These are phyloP conservation scores for Pangasius mekongensis DNA, from an alignment of 2,797 vertebrate species.

Conservation along the genomic window DNA sequence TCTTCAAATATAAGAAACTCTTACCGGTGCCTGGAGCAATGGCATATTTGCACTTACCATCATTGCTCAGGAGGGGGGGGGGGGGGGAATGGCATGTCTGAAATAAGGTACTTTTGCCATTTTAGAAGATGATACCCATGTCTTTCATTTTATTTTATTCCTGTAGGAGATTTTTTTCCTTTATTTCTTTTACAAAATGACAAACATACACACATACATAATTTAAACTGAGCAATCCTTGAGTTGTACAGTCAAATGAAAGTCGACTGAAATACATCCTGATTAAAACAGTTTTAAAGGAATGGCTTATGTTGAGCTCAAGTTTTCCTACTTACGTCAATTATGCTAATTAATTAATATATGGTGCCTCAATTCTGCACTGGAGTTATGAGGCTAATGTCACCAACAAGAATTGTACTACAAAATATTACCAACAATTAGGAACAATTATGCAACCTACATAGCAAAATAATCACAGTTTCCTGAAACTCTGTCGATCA, in stretches of 20 bases:
- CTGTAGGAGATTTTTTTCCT: background rate
- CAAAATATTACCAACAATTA: background rate
- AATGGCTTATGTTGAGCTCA: background rate
- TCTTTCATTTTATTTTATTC: background rate
- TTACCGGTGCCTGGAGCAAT: background rate
- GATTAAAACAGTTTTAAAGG: background rate
- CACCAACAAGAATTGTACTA: background rate
- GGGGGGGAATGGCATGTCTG: background rate
- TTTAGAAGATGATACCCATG: background rate
- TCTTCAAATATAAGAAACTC: background rate
- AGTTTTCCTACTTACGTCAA: background rate
- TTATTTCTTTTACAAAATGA: slow-evolving; percentile 20
- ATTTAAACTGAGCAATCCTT: background rate
- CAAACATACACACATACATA: background rate
- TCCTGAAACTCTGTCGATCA: background rate
- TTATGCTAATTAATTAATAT: background rate
- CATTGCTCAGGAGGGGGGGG: background rate
- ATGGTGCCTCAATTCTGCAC: background rate
- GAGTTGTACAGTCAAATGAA: too few species aligned
- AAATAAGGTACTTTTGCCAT: background rate
- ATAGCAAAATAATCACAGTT: background rate
- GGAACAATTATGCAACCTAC: background rate
- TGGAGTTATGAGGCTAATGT: background rate
- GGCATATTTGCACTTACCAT: background rate
- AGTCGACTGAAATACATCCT: background rate